These are phyloP conservation scores for Prorops nasuta DNA, from an alignment of 1,140 invertebrate species.

Conservation along the genomic window DNA sequence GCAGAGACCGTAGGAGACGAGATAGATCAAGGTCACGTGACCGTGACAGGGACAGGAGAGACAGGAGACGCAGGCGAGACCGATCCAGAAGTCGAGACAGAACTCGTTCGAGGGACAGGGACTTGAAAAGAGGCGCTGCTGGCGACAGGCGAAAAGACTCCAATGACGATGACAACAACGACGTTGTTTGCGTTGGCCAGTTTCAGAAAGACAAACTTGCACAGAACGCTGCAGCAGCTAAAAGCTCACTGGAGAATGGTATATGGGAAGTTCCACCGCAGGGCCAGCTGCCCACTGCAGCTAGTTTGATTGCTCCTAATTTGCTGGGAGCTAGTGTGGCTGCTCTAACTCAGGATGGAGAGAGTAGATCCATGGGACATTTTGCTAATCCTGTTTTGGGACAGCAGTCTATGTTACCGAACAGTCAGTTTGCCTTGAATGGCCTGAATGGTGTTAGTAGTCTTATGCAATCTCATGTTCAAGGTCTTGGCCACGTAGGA, in stretches of 20 bases:
- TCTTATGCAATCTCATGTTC: constrained; percentile 35
- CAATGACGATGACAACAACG: constrained; percentile 43
- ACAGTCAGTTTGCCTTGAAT: constrained; percentile 41
- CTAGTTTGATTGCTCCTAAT: constrained; percentile 43
- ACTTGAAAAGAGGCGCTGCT: constrained; percentile 34
- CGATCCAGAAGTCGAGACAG: constrained; percentile 48
- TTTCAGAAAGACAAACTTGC: constrained; percentile 46
- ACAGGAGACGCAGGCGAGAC: constrained; percentile 52
- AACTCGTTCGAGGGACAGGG: constrained; percentile 51
- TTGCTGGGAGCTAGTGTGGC: constrained; percentile 43
- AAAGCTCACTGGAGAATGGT: constrained; percentile 41
- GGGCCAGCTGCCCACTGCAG: constrained; percentile 43
- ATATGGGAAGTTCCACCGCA: constrained; percentile 54
- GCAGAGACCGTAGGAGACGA: constrained; percentile 30
- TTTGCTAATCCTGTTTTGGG: constrained; percentile 21
- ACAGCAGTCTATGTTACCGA: constrained; percentile 27
- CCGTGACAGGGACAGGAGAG: constrained; percentile 57
- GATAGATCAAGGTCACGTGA: constrained; percentile 30
- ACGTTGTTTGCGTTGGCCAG: constrained; percentile 50
- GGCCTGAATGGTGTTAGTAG: constrained; percentile 41
- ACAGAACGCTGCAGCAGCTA: constrained; percentile 1
- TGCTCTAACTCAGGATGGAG: constrained; percentile 33
- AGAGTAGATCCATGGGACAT: constrained; percentile 16
- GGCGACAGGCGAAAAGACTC: constrained; percentile 41
- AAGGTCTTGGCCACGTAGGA: constrained; percentile 26